These are phyloP conservation scores for Lichenostomus cassidix DNA, from an alignment of 2,113 vertebrate genomes.

Conservation along the genomic window DNA sequence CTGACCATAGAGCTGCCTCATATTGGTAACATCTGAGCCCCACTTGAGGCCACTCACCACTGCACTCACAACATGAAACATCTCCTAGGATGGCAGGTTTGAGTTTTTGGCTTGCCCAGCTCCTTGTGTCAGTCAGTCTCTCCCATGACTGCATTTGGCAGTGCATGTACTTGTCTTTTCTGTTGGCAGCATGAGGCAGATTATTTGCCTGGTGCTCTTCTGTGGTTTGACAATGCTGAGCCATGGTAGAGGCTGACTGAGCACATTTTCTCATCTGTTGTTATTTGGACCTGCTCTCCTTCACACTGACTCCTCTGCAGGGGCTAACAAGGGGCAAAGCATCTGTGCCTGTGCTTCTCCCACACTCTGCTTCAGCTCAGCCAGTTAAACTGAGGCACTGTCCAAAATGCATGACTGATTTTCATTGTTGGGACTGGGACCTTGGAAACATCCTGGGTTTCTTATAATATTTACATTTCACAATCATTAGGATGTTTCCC, in stretches of 20 bases:
- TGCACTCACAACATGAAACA: neutral
- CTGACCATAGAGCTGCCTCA: rapidly evolving
- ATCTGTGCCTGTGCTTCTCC: rapidly evolving
- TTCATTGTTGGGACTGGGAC: neutral
- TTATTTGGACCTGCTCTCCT: neutral
- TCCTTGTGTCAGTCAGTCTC: neutral
- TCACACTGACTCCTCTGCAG: rapidly evolving
- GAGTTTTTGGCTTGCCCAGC: neutral
- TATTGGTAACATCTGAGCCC: rapidly evolving
- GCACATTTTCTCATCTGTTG: neutral
- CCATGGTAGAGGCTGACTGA: neutral
- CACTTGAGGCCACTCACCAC: rapidly evolving
- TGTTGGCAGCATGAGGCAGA: neutral
- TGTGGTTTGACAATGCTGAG: neutral
- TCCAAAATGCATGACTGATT: neutral
- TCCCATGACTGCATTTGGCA: neutral
- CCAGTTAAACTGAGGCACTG: neutral
- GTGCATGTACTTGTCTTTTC: neutral
- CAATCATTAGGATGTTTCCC: neutral
- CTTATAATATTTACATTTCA: neutral
- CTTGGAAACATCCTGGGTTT: neutral
- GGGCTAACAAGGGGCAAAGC: neutral
- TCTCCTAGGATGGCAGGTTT: neutral
- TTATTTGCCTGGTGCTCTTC: neutral
- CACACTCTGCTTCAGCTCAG: neutral